Conservation (phyloP, 23 tunicate genomes). For the Botrylloides violaceus region DNA sequence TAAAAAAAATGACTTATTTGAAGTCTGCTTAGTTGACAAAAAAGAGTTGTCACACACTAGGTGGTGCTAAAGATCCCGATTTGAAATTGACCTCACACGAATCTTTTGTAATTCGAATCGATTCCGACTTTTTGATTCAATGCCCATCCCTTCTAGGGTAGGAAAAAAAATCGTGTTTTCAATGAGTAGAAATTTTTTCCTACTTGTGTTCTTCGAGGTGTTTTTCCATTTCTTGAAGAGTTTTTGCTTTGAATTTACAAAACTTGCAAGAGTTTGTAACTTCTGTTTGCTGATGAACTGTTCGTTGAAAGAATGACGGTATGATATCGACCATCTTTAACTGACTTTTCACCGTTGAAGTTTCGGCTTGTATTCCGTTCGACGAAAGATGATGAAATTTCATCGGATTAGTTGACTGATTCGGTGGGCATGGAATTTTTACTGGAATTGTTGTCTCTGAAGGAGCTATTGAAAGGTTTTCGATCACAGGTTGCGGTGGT, state of each 20-base stretch:
- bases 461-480: background rate
- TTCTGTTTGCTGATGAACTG: slow-evolving; percentile 14
- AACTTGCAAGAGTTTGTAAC: slow-evolving; percentile 12
- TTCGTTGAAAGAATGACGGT: slow-evolving; percentile 13
- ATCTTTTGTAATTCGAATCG: no score
- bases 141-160: no score
- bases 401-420: background rate
- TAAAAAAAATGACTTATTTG: no score
- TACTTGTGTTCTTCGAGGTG: slow-evolving; percentile 74
- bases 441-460: background rate
- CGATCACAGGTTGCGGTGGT: no score
- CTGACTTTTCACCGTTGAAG: background rate
- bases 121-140: no score
- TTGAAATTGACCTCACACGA: no score
- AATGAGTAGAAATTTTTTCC: background rate
- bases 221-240: slow-evolving; percentile 29
- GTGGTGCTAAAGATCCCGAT: no score
- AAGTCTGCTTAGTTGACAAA: no score
- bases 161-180: no score
- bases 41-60: no score
- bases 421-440: background rate
- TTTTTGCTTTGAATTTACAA: slow-evolving; percentile 35
- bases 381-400: background rate
- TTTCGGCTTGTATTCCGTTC: background rate
- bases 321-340: slow-evolving; percentile 13